These are phyloP conservation scores for Eira barbara DNA, from an alignment of 2,113 vertebrate genomes.

Conservation along the genomic window DNA sequence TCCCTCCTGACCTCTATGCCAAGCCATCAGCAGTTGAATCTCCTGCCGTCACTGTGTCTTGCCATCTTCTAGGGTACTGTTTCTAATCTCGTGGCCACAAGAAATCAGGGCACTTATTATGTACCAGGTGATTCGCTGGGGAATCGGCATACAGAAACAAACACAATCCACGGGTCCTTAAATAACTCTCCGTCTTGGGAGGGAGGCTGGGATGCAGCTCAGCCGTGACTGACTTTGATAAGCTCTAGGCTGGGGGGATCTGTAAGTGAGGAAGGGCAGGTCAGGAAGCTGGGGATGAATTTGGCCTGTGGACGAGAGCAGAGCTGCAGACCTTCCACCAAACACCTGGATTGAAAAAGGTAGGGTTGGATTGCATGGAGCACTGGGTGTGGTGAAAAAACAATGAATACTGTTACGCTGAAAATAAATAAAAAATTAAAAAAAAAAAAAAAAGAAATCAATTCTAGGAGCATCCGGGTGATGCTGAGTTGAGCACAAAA, in stretches of 20 bases:
- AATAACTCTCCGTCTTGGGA: background rate
- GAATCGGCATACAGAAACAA: background rate
- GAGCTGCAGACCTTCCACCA: background rate
- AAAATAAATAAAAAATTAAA: no score
- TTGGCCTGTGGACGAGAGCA: background rate
- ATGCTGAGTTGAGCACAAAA: no score
- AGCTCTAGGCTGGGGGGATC: background rate
- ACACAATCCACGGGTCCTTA: background rate
- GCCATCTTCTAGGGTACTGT: background rate
- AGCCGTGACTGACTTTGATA: background rate
- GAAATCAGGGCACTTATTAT: constrained; percentile 5
- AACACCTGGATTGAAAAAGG: background rate
- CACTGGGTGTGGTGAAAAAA: no score
- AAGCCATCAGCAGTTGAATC: background rate
- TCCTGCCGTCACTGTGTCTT: background rate
- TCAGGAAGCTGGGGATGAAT: background rate
- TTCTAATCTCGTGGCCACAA: background rate
- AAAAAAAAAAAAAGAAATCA: no score
- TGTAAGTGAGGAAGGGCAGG: accelerated
- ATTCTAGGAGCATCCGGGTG: no score
- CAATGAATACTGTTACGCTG: no score
- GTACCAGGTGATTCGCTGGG: background rate
- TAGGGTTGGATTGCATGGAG: no score
- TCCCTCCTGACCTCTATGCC: background rate
- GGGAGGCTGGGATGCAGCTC: background rate